A percentile compares a stretch with the other conserved stretches of the same genome.
These are phyloP conservation scores for Plutella xylostella DNA, from an alignment of 2,888 invertebrate genomes.

Conservation along the genomic window DNA sequence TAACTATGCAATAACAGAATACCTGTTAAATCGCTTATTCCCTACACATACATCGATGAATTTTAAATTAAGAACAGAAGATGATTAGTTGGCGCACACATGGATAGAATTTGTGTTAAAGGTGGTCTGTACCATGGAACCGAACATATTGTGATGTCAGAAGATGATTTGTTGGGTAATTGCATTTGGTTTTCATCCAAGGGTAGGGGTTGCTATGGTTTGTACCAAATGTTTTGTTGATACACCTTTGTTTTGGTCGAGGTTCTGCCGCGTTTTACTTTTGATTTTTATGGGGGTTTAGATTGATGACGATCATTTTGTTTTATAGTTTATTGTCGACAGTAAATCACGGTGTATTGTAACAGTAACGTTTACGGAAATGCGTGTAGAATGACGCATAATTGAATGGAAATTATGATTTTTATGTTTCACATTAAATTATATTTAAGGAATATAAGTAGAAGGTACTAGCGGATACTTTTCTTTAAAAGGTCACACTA, in stretches of 20 bases:
- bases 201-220: constrained; percentile 46
- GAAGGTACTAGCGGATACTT: too few relatives aligned
- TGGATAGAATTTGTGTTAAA: constrained; percentile 30
- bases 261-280: constrained; percentile 13
- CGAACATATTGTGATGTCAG: constrained; percentile 66
- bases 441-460: too few relatives aligned
- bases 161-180: constrained; percentile 68
- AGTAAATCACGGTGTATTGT: background rate
- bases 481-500: too few relatives aligned
- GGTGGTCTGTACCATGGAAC: constrained; percentile 40
- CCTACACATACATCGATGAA: background rate
- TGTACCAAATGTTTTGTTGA: constrained; percentile 48
- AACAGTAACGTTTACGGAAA: too few relatives aligned
- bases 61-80: background rate
- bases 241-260: constrained; percentile 46
- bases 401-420: too few relatives aligned
- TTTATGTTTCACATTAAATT: too few relatives aligned
- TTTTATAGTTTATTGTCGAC: background rate
- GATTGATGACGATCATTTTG: constrained; percentile 5
- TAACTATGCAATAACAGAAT: constrained; percentile 28
- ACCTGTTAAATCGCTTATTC: background rate
- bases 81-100: constrained; percentile 2
- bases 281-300: constrained; percentile 1
- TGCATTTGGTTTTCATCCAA: constrained; percentile 54
- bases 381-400: too few relatives aligned